A percentile compares a stretch with the other conserved stretches of the same genome.
phyloP scores from a whole-genome alignment of 2,797 vertebrate species.

The Ctenosaura bakeri region DNA sequence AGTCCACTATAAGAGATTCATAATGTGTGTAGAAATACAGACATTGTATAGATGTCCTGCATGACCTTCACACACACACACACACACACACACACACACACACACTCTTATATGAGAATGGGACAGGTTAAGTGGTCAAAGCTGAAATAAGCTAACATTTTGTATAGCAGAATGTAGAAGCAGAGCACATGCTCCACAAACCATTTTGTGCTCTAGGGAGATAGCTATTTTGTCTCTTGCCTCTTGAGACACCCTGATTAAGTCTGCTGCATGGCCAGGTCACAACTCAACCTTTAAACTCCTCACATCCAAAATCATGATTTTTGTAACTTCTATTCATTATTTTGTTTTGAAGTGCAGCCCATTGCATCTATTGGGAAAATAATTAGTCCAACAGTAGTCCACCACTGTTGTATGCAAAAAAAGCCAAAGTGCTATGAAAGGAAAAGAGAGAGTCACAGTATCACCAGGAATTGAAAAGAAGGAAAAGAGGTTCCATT shows the following conservation, averaged over 20 bases:
- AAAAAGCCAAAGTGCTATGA: not conserved
- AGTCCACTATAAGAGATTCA: constrained; percentile 28
- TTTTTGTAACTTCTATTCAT: too few species aligned
- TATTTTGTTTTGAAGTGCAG: too few species aligned
- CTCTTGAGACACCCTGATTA: too few species aligned
- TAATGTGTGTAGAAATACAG: constrained; percentile 37
- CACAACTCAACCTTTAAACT: too few species aligned
- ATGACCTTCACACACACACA: constrained; percentile 19
- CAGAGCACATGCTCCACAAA: too few species aligned
- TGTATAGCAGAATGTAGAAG: constrained; percentile 34
- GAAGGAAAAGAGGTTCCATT: not conserved
- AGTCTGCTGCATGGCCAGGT: too few species aligned
- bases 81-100: not conserved
- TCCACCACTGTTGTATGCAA: too few species aligned
- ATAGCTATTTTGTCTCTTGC: too few species aligned
- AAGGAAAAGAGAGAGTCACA: not conserved
- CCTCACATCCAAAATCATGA: too few species aligned
- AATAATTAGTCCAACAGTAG: too few species aligned
- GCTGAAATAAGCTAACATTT: constrained; percentile 59
- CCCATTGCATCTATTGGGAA: too few species aligned
- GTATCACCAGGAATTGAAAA: not conserved
- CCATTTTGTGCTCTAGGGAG: too few species aligned
- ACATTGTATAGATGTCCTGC: constrained; percentile 31
- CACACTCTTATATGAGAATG: not conserved
- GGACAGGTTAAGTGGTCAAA: constrained; percentile 49